These are phyloP conservation scores for Linnaemya tessellans DNA, from an alignment of 2,888 invertebrate species.

Conservation along the genomic window DNA sequence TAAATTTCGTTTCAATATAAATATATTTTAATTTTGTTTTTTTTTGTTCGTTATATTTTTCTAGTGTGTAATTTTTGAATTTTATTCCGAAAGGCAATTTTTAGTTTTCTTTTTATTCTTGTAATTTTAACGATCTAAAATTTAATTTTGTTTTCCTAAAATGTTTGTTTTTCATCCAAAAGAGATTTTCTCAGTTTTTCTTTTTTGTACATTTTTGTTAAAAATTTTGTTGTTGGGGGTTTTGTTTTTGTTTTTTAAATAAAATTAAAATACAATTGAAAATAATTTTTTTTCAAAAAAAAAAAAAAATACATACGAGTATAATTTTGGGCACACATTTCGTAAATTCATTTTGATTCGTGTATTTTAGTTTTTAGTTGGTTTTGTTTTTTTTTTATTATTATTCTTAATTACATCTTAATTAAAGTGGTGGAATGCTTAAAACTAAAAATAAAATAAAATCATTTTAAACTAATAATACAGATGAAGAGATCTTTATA, in stretches of 20 bases:
- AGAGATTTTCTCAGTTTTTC: slow-evolving; percentile 57
- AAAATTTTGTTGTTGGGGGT: slow-evolving; percentile 24
- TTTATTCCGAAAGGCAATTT: slow-evolving; percentile 83
- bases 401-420: slow-evolving; percentile 32
- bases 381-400: neutral
- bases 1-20: slow-evolving; percentile 63
- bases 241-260: slow-evolving; percentile 30
- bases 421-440: slow-evolving; percentile 58
- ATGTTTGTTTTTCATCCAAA: slow-evolving; percentile 70
- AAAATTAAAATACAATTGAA: slow-evolving; percentile 36
- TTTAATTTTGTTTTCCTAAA: slow-evolving; percentile 76
- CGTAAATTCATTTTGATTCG: slow-evolving; percentile 61
- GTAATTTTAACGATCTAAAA: slow-evolving; percentile 77
- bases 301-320: slow-evolving; percentile 32
- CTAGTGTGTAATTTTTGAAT: slow-evolving; percentile 78
- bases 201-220: slow-evolving; percentile 68
- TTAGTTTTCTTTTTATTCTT: slow-evolving; percentile 75
- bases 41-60: slow-evolving; percentile 60
- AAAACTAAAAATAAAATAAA: slow-evolving; percentile 26
- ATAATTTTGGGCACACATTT: slow-evolving; percentile 78
- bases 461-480: slow-evolving; percentile 57
- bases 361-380: slow-evolving; percentile 38
- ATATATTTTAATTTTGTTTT: slow-evolving; percentile 52
- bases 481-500: slow-evolving; percentile 52
- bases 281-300: slow-evolving; percentile 65